phyloP scores from a whole-genome alignment of 2,113 vertebrate genomes.

The Indicator indicator region DNA sequence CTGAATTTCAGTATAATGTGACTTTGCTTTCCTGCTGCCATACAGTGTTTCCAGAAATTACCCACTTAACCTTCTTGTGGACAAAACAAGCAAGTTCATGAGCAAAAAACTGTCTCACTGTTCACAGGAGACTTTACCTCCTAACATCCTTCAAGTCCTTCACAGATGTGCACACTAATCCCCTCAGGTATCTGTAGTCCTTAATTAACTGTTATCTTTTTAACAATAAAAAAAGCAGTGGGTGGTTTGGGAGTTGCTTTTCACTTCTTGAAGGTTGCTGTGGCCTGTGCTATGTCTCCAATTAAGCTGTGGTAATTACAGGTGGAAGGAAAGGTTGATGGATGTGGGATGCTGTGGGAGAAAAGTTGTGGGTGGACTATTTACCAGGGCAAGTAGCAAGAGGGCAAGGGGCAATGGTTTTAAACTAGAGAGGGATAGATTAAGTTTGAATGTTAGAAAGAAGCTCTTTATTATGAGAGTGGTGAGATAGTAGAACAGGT shows the following conservation, averaged over 20 bases:
- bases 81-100: background rate
- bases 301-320: fast-evolving
- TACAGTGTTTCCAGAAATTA: background rate
- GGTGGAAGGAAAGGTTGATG: background rate
- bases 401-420: too few relatives aligned
- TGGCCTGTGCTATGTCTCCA: fast-evolving
- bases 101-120: background rate
- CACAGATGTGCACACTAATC: background rate
- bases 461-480: too few relatives aligned
- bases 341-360: too few relatives aligned
- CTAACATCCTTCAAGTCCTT: background rate
- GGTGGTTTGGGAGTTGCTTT: background rate
- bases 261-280: background rate
- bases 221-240: background rate
- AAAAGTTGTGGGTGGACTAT: background rate
- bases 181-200: background rate
- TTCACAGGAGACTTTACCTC: background rate
- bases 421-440: too few relatives aligned
- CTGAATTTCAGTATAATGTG: fast-evolving
- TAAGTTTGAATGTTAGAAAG: too few relatives aligned
- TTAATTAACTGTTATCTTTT: constrained; percentile 31
- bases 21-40: background rate
- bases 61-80: fast-evolving
- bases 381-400: too few relatives aligned
- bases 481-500: too few relatives aligned